Percentiles rank a stretch among this genome's conserved stretches.
Evolutionary conservation across 2,797 vertebrate genomes (phyloP).

Genomic region (Carapus acus): DNA sequence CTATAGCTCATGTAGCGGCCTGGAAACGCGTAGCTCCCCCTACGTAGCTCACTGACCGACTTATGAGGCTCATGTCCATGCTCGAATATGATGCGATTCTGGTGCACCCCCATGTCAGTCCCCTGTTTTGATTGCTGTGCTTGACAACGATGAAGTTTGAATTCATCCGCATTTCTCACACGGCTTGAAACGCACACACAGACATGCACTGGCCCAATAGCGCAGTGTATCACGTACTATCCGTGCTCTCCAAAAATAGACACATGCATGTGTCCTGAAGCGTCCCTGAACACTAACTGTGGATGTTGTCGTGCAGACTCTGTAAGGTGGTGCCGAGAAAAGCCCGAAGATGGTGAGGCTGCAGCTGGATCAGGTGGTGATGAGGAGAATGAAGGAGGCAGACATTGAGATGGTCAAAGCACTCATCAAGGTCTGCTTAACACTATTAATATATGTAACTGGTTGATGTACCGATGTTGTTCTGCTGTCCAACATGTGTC

Average conservation of each 20-base stretch:
- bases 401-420: slow-evolving; percentile 82
- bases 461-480: not conserved
- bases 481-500: slow-evolving; percentile 3
- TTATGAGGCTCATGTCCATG: no score
- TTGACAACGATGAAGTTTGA: not conserved
- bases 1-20: slow-evolving; percentile 64
- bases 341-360: slow-evolving; percentile 68
- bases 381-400: slow-evolving; percentile 83
- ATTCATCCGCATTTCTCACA: not conserved
- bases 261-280: slow-evolving; percentile 18
- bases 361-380: slow-evolving; percentile 69
- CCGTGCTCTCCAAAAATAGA: no score
- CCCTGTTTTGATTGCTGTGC: not conserved
- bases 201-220: not conserved
- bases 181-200: no score
- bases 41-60: not conserved
- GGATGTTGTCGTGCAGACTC: slow-evolving; percentile 20
- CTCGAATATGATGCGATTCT: slow-evolving; percentile 30
- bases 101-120: slow-evolving; percentile 25
- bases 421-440: slow-evolving; percentile 77
- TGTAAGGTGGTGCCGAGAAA: slow-evolving; percentile 10
- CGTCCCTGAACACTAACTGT: slow-evolving; percentile 13
- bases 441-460: not conserved
- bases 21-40: slow-evolving; percentile 22
- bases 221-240: no score